phyloP scores from a whole-genome alignment of 2,113 vertebrate genomes.

The Zingel zingel region DNA sequence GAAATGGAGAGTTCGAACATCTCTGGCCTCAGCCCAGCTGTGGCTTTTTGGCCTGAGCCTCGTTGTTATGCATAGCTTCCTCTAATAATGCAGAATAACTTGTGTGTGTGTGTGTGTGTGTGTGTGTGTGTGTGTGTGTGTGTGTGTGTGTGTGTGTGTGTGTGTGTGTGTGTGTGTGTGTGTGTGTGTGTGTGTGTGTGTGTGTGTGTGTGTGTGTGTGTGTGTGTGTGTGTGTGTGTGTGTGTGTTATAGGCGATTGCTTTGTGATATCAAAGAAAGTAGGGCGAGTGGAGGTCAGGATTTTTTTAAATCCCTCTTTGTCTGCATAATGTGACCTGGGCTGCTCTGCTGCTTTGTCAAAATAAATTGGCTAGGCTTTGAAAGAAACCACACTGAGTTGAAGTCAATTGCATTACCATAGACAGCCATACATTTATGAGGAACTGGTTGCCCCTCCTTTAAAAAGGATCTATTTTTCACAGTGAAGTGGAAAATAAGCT shows the following conservation, averaged over 20 bases:
- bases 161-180: neutral
- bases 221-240: neutral
- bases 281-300: constrained; percentile 57
- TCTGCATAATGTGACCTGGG: constrained; percentile 64
- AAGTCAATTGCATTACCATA: constrained; percentile 47
- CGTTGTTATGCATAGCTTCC: constrained; percentile 82
- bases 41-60: constrained; percentile 68
- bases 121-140: neutral
- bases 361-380: constrained; percentile 62
- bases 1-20: constrained; percentile 64
- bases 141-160: neutral
- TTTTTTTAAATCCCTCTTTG: constrained; percentile 65
- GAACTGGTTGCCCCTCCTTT: neutral
- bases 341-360: constrained; percentile 55
- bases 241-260: constrained; percentile 22
- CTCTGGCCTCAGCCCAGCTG: constrained; percentile 61
- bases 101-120: constrained; percentile 13
- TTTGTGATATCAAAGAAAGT: constrained; percentile 57
- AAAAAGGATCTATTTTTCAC: constrained; percentile 6
- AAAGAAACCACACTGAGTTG: constrained; percentile 43
- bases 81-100: constrained; percentile 63
- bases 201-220: neutral
- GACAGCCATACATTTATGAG: constrained; percentile 32
- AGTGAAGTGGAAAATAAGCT: constrained; percentile 27
- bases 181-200: constrained; percentile 7